phyloP scores from a whole-genome alignment of 1,140 invertebrate genomes.

The Meloidogyne exigua region DNA sequence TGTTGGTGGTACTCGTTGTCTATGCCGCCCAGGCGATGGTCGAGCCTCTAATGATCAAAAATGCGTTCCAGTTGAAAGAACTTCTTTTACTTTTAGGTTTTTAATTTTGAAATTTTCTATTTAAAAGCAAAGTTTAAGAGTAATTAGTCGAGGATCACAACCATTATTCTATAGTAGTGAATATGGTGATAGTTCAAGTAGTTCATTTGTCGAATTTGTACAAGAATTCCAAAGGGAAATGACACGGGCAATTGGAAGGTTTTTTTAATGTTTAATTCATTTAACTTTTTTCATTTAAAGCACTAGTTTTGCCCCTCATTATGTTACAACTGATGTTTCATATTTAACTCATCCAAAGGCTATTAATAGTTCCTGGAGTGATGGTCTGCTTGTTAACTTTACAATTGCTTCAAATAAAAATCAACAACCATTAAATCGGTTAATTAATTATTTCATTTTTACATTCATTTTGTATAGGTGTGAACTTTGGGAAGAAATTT shows the following conservation, averaged over 20 bases:
- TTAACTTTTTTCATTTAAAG: slow-evolving; percentile 9
- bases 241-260: slow-evolving; percentile 50
- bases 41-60: slow-evolving; percentile 40
- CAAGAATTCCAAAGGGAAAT: slow-evolving; percentile 57
- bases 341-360: slow-evolving; percentile 63
- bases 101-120: background rate
- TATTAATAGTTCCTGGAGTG: slow-evolving; percentile 58
- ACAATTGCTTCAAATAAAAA: slow-evolving; percentile 49
- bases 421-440: slow-evolving; percentile 48
- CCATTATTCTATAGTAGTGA: slow-evolving; percentile 62
- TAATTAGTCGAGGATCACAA: slow-evolving; percentile 45
- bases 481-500: slow-evolving; percentile 59
- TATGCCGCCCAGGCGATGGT: slow-evolving; percentile 53
- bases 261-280: background rate
- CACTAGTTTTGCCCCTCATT: slow-evolving; percentile 58
- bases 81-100: slow-evolving; percentile 38
- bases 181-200: slow-evolving; percentile 50
- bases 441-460: background rate
- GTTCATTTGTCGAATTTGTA: slow-evolving; percentile 57
- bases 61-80: slow-evolving; percentile 54
- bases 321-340: slow-evolving; percentile 58
- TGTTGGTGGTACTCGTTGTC: slow-evolving; percentile 52
- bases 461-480: slow-evolving; percentile 20
- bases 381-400: slow-evolving; percentile 61
- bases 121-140: slow-evolving; percentile 40